These are phyloP conservation scores for Busseola fusca DNA, from an alignment of 2,888 invertebrate genomes.

Conservation along the genomic window DNA sequence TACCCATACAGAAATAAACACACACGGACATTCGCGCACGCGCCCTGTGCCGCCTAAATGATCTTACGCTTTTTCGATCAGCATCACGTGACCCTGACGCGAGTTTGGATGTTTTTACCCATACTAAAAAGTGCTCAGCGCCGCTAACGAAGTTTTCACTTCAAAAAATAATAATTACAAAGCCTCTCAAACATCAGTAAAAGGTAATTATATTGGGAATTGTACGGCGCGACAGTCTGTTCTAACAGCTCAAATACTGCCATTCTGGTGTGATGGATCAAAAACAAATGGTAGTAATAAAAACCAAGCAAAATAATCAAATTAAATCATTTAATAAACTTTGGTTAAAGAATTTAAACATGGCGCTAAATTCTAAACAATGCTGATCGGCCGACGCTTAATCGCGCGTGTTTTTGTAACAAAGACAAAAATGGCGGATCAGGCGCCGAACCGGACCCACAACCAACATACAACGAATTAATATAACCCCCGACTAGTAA, in stretches of 20 bases:
- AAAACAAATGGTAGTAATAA: not conserved
- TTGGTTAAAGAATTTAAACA: constrained; percentile 84
- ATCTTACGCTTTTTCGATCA: too few species aligned
- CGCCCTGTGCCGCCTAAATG: too few species aligned
- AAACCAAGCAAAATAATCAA: constrained; percentile 63
- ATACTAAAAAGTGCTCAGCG: too few species aligned
- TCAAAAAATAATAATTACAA: too few species aligned
- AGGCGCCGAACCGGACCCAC: constrained; percentile 56
- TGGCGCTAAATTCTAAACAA: constrained; percentile 81
- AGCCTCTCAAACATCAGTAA: not conserved
- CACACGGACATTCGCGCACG: too few species aligned
- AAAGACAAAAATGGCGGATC: constrained; percentile 61
- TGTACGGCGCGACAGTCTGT: not conserved
- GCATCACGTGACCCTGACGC: too few species aligned
- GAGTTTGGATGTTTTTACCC: too few species aligned
- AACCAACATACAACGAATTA: constrained; percentile 56
- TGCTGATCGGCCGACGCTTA: constrained; percentile 49
- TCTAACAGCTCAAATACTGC: not conserved
- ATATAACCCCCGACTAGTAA: constrained; percentile 42
- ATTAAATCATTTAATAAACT: constrained; percentile 73
- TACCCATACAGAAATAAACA: too few species aligned
- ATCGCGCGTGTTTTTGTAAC: constrained; percentile 64
- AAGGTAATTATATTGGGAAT: not conserved
- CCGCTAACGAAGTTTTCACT: too few species aligned
- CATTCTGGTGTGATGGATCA: not conserved